Base-by-base conservation (phyloP, 2,888 invertebrate species). In the Plebejus melissa region DNA sequence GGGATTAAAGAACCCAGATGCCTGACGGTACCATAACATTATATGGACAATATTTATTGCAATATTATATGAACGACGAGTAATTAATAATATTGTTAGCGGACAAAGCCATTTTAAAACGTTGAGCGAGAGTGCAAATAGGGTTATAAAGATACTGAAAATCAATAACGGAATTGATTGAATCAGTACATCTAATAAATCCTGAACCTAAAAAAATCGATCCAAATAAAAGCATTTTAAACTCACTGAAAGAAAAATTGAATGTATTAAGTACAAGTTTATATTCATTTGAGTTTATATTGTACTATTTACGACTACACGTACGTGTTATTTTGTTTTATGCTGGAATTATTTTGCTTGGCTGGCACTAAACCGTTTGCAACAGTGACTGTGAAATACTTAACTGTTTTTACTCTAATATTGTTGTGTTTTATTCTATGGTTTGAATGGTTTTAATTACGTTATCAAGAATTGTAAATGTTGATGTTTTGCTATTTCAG, bases 301-400 rank as follows among this genome's bases (percentile, higher is more conserved):
- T 80, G 80, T 81, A 81, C 80, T 82, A 78, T 90, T 89, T 90
- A 90, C 83, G 88, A 86, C 85, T 82, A 80, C 80, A 78, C 80
- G 85, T 85, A 87, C 86, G 87, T 88, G 86, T 83, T 88, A 83
- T 86, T 86, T 87, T 85, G 83, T 83, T 89, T 86, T 85, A 88
- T 83, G 85, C 79, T 78, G 79, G 83, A 83, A 86, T 87, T 86
- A 87, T 80, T 81, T 79, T 79, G 76, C 80, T 79, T 77, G 77
- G 70, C 76, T 76, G 76, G 78, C 75, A 81, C 76, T 80, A 81
- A 80, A 80, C 78, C 78, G 75, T 78, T 54, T 77, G 65, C 74
- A 65, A 74, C 74, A 60, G 32, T 60, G 41, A 58, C 41, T 74
- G 46, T 38, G 60, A 46, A 60, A 74, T 74, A 32, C 65, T 72